These are phyloP conservation scores for Perca schrenkii DNA, from an alignment of 2,113 vertebrate genomes.

Conservation along the genomic window DNA sequence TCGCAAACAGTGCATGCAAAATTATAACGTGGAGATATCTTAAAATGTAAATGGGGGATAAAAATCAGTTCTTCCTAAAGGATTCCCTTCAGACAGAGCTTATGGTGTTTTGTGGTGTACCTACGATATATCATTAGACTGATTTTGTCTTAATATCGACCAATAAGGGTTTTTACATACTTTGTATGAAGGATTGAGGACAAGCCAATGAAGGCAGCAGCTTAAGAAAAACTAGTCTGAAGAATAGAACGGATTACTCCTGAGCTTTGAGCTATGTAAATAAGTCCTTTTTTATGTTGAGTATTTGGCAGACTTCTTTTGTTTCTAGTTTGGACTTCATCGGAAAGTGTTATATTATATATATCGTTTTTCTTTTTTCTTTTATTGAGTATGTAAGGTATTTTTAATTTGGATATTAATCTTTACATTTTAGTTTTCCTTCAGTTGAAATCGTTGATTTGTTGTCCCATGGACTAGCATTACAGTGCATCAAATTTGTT, in stretches of 20 bases:
- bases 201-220: slow-evolving; percentile 68
- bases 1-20: slow-evolving; percentile 86
- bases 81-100: slow-evolving; percentile 95
- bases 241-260: slow-evolving; percentile 88
- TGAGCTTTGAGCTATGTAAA: slow-evolving; percentile 97
- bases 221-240: slow-evolving; percentile 77
- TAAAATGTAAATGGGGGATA: slow-evolving; percentile 85
- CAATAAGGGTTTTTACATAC: slow-evolving; percentile 85
- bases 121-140: slow-evolving; percentile 91
- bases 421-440: slow-evolving; percentile 81
- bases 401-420: slow-evolving; percentile 68
- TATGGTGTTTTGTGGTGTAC: slow-evolving; percentile 96
- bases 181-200: slow-evolving; percentile 77
- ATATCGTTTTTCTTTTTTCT: slow-evolving; percentile 78
- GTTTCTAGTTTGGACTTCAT: slow-evolving; percentile 84
- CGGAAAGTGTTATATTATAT: slow-evolving; percentile 84
- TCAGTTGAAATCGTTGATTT: slow-evolving; percentile 88
- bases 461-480: slow-evolving; percentile 93
- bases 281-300: slow-evolving; percentile 90
- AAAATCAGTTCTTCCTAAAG: slow-evolving; percentile 97
- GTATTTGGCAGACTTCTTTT: slow-evolving; percentile 77
- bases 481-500: slow-evolving; percentile 94
- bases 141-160: slow-evolving; percentile 91
- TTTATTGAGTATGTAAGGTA: slow-evolving; percentile 86
- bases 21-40: slow-evolving; percentile 79